phyloP scores from a whole-genome alignment of 2,113 vertebrate species.

The Oreochromis aureus region DNA sequence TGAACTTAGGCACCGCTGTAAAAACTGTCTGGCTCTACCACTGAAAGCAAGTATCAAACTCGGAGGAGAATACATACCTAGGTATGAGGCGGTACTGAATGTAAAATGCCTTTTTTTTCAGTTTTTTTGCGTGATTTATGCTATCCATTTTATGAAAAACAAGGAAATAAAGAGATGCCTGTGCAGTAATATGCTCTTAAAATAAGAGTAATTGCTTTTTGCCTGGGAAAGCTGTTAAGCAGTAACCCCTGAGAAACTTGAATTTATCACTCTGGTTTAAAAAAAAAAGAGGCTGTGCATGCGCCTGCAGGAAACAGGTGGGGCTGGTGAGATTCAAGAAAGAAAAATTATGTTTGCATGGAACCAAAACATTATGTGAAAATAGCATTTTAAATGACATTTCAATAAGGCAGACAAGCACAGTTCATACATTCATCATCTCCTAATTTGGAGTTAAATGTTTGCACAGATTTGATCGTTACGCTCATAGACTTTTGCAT shows the following conservation, averaged over 20 bases:
- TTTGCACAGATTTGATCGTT: constrained; percentile 20
- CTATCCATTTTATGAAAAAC: constrained; percentile 9
- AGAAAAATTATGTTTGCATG: constrained; percentile 47
- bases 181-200: constrained; percentile 25
- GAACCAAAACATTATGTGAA: constrained; percentile 48
- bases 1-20: not conserved
- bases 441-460: constrained; percentile 24
- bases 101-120: not conserved
- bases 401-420: constrained; percentile 36
- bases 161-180: constrained; percentile 23
- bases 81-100: not conserved
- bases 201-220: constrained; percentile 44
- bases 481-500: constrained; percentile 9
- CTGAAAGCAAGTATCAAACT: not conserved
- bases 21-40: not conserved
- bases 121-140: constrained; percentile 14
- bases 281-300: constrained; percentile 13
- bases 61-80: not conserved
- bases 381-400: constrained; percentile 41
- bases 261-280: constrained; percentile 49
- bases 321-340: constrained; percentile 44
- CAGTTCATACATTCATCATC: constrained; percentile 20
- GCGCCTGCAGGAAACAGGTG: constrained; percentile 59
- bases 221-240: constrained; percentile 55
- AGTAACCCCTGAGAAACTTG: constrained; percentile 34